Evolutionary conservation across 2,113 vertebrate species (phyloP), one percentile per base, ranked within the genome.

Genomic region (Miniopterus natalensis): DNA sequence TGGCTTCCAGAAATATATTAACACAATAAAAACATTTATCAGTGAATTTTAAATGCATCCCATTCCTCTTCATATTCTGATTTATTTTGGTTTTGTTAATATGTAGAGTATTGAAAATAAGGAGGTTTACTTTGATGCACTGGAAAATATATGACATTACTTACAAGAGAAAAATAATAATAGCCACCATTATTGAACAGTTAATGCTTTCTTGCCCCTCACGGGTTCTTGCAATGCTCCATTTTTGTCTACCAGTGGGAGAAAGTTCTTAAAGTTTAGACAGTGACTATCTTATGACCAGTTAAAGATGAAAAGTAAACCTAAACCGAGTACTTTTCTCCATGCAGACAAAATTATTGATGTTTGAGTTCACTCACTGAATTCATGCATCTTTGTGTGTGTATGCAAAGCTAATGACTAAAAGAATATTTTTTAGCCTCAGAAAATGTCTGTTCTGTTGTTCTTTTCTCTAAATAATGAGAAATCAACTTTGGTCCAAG

Each of bases 1-100:
- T 66, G 31, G n/a, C n/a, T 94, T 95, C n/a, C 49, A 93, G n/a
- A 89, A 96, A 85, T 42, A n/a, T 53, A 73, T 61, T 89, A 45
- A 81, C 74, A 25, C 87, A 81, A 47, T 75, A 84, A 70, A 65
- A 81, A 42, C 40, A n/a, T 40, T 92, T 61, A 23, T 53, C 47
- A 81, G 20, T 92, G 66, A 71, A 42, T 61, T 63, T 86, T 86
- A 89, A 95, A 53, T 49, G 5, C 4, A 36, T n/a, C 15, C 1
- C 45, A 77, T 61, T 74, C 2, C 2, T 70, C 13, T 23, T 80
- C 13, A 55, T 36, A 10, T 36, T 77, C 11, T 45, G 17, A 18
- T 59, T 66, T 45, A 87, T 81, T 94, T 40, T 73, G 20, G 25
- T 25, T 73, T 36, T 55, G 1, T 8, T 84, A 49, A 49, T 18